These are phyloP conservation scores for Tadarida brasiliensis DNA, from an alignment of 2,797 vertebrate species.

Conservation along the genomic window DNA sequence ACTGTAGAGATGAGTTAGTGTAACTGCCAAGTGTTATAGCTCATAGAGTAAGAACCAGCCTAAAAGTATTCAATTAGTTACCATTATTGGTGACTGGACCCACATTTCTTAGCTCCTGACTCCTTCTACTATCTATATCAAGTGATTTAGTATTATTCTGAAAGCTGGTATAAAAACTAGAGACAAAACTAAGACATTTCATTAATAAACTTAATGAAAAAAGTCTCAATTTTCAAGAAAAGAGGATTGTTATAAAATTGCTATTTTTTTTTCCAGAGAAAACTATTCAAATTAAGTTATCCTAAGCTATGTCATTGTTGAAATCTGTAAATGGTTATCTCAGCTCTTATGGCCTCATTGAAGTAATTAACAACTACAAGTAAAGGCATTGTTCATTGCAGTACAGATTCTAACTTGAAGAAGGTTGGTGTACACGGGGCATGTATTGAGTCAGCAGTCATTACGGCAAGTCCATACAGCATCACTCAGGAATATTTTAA, in stretches of 20 bases:
- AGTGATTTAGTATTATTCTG: neutral
- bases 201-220: neutral
- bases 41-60: neutral
- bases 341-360: neutral
- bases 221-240: neutral
- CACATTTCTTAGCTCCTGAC: neutral
- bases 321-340: neutral
- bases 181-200: neutral
- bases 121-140: neutral
- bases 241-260: conserved; percentile 24
- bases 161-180: neutral
- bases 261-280: neutral
- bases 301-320: neutral
- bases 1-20: neutral
- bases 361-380: neutral
- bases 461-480: neutral
- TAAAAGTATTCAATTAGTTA: neutral
- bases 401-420: neutral
- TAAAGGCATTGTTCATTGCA: neutral
- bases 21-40: neutral
- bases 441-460: neutral
- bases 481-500: conserved; percentile 21
- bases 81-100: neutral
- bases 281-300: conserved; percentile 16
- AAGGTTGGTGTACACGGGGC: neutral